Evolutionary conservation across 2,797 vertebrate species (phyloP).

Genomic region (Podargus strigoides): DNA sequence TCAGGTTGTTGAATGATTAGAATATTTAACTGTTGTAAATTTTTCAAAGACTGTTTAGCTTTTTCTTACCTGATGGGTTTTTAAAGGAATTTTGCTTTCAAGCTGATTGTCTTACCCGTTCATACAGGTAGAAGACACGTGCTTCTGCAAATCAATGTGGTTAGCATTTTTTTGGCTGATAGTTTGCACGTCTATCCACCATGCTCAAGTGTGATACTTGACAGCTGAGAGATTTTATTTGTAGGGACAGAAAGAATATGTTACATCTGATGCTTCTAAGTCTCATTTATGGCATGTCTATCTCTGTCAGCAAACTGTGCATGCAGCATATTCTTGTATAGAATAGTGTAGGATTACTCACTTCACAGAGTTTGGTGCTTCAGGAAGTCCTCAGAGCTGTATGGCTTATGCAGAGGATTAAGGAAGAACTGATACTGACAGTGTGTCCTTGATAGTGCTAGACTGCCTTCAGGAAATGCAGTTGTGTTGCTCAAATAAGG

Average conservation of each 20-base stretch:
- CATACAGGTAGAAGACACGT: fast-evolving
- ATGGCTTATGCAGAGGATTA: neutral
- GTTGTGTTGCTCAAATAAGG: neutral
- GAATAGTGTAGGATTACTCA: neutral
- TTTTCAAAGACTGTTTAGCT: neutral
- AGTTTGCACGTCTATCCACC: neutral
- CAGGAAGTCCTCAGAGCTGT: neutral
- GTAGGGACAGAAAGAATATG: neutral
- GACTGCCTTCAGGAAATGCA: neutral
- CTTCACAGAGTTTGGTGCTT: neutral
- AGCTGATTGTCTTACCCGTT: neutral
- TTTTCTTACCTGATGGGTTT: neutral
- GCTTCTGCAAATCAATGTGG: neutral
- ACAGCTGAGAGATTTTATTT: neutral
- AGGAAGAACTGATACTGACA: neutral
- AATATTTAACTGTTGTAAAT: neutral
- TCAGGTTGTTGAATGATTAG: fast-evolving
- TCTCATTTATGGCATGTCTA: neutral
- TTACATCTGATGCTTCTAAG: neutral
- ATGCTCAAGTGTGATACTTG: neutral
- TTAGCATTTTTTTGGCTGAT: neutral
- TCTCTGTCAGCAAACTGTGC: neutral
- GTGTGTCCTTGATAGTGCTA: neutral
- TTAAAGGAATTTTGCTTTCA: neutral
- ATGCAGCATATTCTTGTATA: neutral